Evolutionary conservation across 2,888 invertebrate species (phyloP).

Genomic region (Clanis bilineata): DNA sequence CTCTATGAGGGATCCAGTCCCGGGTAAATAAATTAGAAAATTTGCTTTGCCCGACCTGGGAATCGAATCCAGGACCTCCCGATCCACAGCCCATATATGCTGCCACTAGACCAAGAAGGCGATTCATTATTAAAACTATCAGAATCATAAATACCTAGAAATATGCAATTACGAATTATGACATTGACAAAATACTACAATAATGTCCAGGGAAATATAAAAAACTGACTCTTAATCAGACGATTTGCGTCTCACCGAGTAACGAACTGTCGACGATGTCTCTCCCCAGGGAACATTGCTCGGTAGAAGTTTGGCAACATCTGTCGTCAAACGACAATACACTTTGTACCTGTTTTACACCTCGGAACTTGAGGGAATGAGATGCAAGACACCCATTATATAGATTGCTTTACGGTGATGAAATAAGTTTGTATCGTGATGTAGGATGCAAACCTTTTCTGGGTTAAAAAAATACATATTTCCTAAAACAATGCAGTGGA

Average conservation of each 20-base stretch:
- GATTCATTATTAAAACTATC: too few species aligned
- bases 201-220: not conserved
- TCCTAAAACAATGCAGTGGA: too few species aligned
- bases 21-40: too few species aligned
- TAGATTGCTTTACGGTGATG: not conserved
- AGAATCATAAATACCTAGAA: too few species aligned
- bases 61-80: too few species aligned
- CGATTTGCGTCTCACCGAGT: not conserved
- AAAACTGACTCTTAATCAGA: conserved; percentile 18
- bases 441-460: too few species aligned
- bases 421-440: conserved; percentile 5
- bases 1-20: too few species aligned
- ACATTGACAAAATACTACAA: not conserved
- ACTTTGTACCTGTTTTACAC: conserved; percentile 12
- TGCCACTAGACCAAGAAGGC: too few species aligned
- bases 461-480: too few species aligned
- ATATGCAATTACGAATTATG: too few species aligned
- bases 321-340: conserved; percentile 12
- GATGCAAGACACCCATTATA: not conserved
- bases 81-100: too few species aligned
- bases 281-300: conserved; percentile 11
- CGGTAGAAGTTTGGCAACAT: conserved; percentile 6
- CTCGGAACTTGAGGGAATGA: not conserved
- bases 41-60: too few species aligned
- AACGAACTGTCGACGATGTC: conserved; percentile 18